A percentile compares a stretch with the other conserved stretches of the same genome.
phyloP scores from a whole-genome alignment of 2,113 vertebrate species.

The Naja naja region DNA sequence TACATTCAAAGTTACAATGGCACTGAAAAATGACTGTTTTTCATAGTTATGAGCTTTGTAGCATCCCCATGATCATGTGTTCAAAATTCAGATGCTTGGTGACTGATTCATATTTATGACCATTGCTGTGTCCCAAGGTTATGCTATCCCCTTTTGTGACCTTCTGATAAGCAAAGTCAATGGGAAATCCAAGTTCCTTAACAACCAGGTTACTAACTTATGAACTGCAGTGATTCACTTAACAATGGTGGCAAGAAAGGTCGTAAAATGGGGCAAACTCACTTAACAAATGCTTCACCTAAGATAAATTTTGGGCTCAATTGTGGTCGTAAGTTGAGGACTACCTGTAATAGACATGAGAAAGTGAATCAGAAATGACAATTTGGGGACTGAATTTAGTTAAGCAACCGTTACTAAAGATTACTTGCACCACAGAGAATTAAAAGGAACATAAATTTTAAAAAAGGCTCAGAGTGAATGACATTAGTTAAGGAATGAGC shows the following conservation, averaged over 20 bases:
- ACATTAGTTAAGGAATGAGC: conserved; percentile 10
- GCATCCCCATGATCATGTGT: not conserved
- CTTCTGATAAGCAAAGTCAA: not conserved
- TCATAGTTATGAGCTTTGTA: not conserved
- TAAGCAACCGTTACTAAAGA: conserved; percentile 49
- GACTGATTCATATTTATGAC: not conserved
- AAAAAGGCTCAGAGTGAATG: conserved; percentile 34
- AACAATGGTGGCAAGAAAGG: not conserved
- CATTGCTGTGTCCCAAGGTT: not conserved
- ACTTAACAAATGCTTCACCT: not conserved
- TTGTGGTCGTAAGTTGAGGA: not conserved
- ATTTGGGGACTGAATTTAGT: conserved; percentile 39
- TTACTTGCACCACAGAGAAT: conserved; percentile 37
- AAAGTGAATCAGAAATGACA: conserved; percentile 28
- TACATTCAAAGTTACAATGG: not conserved
- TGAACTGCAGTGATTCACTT: not conserved
- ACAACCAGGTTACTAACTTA: not conserved
- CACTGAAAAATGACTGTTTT: not conserved
- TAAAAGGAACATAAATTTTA: conserved; percentile 17
- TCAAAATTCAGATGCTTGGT: not conserved
- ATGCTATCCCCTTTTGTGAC: not conserved
- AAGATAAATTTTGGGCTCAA: not conserved
- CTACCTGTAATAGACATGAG: not conserved
- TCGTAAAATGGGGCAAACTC: not conserved
- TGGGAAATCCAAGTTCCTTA: not conserved